Percentiles rank a stretch among this genome's conserved stretches.
phyloP scores from a whole-genome alignment of 2,797 vertebrate species.

The Catamblyrhynchus diadema region DNA sequence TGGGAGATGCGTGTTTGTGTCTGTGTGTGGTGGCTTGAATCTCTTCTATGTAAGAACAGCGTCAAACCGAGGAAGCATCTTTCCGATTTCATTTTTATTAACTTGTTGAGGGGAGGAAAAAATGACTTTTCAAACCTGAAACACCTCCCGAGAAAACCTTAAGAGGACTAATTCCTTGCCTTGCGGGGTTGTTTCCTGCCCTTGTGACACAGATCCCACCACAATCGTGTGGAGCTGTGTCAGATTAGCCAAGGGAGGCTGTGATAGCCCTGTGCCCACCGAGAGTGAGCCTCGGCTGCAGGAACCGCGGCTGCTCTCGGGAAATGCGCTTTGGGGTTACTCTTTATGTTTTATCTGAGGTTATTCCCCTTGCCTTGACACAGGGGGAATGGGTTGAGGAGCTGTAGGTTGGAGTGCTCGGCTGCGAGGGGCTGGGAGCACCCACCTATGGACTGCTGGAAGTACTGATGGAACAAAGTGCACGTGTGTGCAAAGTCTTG shows the following conservation, averaged over 20 bases:
- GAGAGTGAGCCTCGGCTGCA: not conserved
- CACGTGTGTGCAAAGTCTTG: not conserved
- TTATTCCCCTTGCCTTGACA: not conserved
- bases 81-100: not conserved
- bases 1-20: not conserved
- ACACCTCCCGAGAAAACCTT: not conserved
- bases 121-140: not conserved
- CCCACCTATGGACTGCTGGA: not conserved
- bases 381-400: not conserved
- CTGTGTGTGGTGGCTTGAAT: not conserved
- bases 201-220: not conserved
- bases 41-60: not conserved
- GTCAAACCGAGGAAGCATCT: not conserved
- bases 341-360: not conserved
- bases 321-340: not conserved
- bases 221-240: not conserved
- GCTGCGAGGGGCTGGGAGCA: not conserved
- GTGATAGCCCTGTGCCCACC: accelerated
- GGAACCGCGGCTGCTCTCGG: not conserved
- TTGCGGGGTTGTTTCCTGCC: not conserved
- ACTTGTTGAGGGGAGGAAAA: not conserved
- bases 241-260: not conserved
- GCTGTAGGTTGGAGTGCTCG: not conserved
- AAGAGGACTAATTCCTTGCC: not conserved
- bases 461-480: not conserved